Evolutionary conservation across 1,140 invertebrate genomes (phyloP).

Genomic region (Adelges cooleyi): DNA sequence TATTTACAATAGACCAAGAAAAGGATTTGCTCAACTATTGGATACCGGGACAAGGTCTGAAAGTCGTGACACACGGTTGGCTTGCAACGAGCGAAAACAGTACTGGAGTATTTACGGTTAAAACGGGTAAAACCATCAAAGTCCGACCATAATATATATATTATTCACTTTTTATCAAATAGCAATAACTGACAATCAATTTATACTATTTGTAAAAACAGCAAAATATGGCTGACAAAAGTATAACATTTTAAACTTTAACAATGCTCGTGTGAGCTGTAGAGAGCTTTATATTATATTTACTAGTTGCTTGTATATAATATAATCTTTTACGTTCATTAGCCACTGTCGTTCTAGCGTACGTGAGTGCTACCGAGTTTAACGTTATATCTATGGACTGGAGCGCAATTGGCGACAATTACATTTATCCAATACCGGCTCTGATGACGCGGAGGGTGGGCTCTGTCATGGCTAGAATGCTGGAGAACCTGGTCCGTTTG

Average conservation of each 20-base stretch:
- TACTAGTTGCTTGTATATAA: too few relatives aligned
- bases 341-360: conserved; percentile 37
- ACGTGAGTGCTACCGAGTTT: conserved; percentile 42
- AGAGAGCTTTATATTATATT: too few relatives aligned
- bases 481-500: conserved; percentile 29
- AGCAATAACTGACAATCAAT: too few relatives aligned
- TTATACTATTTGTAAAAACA: too few relatives aligned
- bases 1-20: background rate
- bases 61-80: conserved; percentile 11
- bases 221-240: too few relatives aligned
- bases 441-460: conserved; percentile 36
- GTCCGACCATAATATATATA: too few relatives aligned
- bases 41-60: background rate
- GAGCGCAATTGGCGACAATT: conserved; percentile 39
- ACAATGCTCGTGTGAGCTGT: too few relatives aligned
- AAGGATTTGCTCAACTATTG: background rate
- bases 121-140: background rate
- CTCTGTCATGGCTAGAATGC: conserved; percentile 32
- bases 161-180: too few relatives aligned
- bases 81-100: background rate
- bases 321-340: too few relatives aligned
- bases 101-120: background rate
- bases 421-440: conserved; percentile 36
- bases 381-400: conserved; percentile 57
- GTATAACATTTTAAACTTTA: too few relatives aligned